Conservation (phyloP, 2,797 vertebrate species). For the Pelobates cultripes region DNA sequence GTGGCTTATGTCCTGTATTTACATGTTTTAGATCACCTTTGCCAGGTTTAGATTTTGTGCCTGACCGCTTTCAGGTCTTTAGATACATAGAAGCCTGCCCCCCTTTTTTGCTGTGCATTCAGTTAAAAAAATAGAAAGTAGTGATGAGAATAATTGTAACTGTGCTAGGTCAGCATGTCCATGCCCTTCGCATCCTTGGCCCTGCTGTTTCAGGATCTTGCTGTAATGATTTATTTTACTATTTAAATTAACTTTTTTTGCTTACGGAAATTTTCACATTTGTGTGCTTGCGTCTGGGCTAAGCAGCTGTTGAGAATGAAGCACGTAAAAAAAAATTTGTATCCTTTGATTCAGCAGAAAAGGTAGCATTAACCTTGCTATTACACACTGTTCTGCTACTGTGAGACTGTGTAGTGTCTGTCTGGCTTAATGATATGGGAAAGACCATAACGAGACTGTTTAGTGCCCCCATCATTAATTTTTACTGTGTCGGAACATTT, state of each 20-base stretch:
- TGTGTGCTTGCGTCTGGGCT: constrained; percentile 25
- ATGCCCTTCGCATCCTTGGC: constrained; percentile 57
- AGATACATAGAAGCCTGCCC: too few species aligned
- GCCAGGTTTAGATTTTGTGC: too few species aligned
- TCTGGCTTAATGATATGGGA: too few species aligned
- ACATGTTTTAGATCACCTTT: too few species aligned
- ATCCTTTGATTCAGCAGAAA: background rate
- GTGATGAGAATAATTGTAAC: constrained; percentile 24
- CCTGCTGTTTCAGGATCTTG: constrained; percentile 55
- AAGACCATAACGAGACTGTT: too few species aligned
- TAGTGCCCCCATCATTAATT: too few species aligned
- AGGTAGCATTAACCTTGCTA: background rate
- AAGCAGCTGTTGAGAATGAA: constrained; percentile 39
- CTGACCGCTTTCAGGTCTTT: too few species aligned
- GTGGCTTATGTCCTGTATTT: too few species aligned
- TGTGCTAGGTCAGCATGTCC: constrained; percentile 60
- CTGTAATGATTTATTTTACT: constrained; percentile 45
- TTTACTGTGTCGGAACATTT: too few species aligned
- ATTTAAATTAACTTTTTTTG: constrained; percentile 52
- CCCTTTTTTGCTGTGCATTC: background rate
- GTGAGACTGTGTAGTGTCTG: too few species aligned
- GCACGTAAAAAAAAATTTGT: background rate
- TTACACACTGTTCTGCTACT: background rate
- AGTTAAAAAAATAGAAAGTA: background rate
- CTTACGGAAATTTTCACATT: constrained; percentile 47